phyloP scores from a whole-genome alignment of 2,113 vertebrate species.

The Meriones unguiculatus region DNA sequence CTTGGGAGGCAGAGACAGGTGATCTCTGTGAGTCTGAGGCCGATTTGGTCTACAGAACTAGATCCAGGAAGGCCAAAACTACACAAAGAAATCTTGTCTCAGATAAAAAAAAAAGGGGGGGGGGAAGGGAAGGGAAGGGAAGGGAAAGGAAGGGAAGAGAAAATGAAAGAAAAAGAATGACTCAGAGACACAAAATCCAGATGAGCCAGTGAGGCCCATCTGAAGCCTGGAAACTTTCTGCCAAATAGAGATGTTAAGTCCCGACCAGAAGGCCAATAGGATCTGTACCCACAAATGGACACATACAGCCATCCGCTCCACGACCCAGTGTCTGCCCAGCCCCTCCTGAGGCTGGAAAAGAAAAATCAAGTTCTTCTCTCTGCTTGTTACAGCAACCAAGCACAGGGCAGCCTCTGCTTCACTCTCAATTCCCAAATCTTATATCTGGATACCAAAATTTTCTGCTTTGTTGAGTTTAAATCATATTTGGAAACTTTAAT shows the following conservation, averaged over 20 bases:
- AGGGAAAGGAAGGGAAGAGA: rapidly evolving
- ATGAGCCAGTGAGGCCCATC: background rate
- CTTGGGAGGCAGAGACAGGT: background rate
- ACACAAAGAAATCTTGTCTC: background rate
- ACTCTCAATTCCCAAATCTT: background rate
- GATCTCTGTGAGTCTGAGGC: background rate
- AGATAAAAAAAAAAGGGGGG: background rate
- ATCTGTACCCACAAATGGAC: background rate
- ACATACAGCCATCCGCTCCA: too few relatives aligned
- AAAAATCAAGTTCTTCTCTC: background rate
- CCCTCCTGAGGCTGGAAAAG: background rate
- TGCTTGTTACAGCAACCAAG: background rate
- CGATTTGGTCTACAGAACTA: background rate
- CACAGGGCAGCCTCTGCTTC: background rate
- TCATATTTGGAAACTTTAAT: background rate
- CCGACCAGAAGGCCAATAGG: background rate
- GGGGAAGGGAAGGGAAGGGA: rapidly evolving
- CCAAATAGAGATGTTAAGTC: background rate
- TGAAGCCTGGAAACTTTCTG: background rate
- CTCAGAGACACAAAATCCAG: constrained; percentile 7
- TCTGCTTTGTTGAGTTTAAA: background rate
- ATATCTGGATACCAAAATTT: background rate
- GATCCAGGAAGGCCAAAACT: background rate
- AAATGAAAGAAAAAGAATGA: background rate
- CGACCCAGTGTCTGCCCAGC: background rate